Conservation (phyloP, 2,797 vertebrate genomes). For the Epinephelus coioides region DNA sequence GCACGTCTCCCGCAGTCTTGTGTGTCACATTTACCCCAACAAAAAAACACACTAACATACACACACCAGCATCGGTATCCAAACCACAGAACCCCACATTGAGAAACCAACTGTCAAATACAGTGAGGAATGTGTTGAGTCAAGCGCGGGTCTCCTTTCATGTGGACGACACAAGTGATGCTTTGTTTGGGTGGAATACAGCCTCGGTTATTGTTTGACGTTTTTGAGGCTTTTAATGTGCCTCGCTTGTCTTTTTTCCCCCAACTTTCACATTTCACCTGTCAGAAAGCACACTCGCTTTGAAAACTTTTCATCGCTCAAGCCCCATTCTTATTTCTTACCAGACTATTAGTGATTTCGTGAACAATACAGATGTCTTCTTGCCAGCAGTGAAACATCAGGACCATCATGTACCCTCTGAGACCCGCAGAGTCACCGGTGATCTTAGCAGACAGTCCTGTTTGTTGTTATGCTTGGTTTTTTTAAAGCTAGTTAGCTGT, state of each 20-base stretch:
- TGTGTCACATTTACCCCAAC: conserved; percentile 28
- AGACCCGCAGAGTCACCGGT: too few species aligned
- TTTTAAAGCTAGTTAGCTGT: too few species aligned
- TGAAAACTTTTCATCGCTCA: not conserved
- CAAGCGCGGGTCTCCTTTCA: conserved; percentile 55
- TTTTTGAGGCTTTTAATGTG: conserved; percentile 50
- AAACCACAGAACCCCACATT: conserved; percentile 59
- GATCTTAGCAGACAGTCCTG: too few species aligned
- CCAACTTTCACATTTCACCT: conserved; percentile 28
- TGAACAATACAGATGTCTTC: conserved; percentile 1
- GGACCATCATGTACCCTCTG: not conserved
- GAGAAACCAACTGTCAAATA: conserved; percentile 63
- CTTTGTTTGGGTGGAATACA: conserved; percentile 63
- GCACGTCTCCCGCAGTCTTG: conserved; percentile 10
- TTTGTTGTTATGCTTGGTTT: rapidly evolving
- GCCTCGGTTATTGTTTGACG: conserved; percentile 26
- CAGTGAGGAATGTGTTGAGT: conserved; percentile 64
- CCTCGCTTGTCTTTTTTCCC: not conserved
- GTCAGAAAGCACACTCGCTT: conserved; percentile 20
- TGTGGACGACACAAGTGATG: conserved; percentile 56
- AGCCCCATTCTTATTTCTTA: not conserved
- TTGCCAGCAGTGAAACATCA: conserved; percentile 22
- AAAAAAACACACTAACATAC: conserved; percentile 31
- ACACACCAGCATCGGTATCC: conserved; percentile 36
- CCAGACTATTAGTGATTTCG: not conserved